A percentile compares a stretch with the other conserved stretches of the same genome.
Conservation (phyloP, 2,797 vertebrate species). For the Urocyon cinereoargenteus region DNA sequence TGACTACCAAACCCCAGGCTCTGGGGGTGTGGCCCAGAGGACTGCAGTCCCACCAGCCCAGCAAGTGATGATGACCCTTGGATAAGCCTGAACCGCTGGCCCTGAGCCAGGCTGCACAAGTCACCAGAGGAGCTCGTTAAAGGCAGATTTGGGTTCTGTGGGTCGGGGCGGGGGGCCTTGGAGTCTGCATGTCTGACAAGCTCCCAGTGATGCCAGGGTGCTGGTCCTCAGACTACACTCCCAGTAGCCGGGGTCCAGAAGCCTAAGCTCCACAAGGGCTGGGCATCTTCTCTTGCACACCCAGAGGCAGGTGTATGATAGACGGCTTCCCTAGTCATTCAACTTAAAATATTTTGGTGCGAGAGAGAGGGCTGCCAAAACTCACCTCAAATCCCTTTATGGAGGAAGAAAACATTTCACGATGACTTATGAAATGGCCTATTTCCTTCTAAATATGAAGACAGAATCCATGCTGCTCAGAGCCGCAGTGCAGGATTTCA, state of each 20-base stretch:
- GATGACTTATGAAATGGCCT: background rate
- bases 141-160: background rate
- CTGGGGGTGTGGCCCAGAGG: background rate
- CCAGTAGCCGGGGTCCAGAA: background rate
- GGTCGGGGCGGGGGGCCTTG: too few species aligned
- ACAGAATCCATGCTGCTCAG: background rate
- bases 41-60: accelerated
- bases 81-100: background rate
- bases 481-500: accelerated
- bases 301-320: background rate
- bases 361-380: background rate
- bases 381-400: background rate
- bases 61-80: too few species aligned
- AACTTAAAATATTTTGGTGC: background rate
- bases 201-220: accelerated
- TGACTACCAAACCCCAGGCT: background rate
- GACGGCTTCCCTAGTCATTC: background rate
- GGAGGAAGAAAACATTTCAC: background rate
- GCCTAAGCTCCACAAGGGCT: accelerated
- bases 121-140: background rate
- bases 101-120: accelerated
- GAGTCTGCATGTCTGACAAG: accelerated
- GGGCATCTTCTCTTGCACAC: too few species aligned
- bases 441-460: background rate
- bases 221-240: background rate